Conservation (phyloP, 2,888 invertebrate species). For the Syrista parreyssii region DNA sequence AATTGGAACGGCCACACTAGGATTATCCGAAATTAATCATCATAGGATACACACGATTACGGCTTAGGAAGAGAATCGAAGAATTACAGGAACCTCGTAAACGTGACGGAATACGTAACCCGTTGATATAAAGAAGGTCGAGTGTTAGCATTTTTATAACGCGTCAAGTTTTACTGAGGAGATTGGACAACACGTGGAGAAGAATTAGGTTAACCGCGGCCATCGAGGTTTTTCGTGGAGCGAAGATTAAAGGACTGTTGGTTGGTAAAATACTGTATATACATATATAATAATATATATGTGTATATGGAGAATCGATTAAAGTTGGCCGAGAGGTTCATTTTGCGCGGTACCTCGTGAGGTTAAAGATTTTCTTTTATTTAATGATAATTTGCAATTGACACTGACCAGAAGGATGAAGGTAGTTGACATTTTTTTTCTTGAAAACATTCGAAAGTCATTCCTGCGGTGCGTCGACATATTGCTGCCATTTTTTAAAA, state of each 20-base stretch:
- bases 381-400: background rate
- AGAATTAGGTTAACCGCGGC: background rate
- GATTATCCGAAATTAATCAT: background rate
- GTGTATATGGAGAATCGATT: background rate
- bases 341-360: background rate
- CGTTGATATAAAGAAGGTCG: background rate
- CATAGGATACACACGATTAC: background rate
- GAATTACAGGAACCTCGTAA: background rate
- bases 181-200: background rate
- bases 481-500: background rate
- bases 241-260: background rate
- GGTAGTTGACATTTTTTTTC: background rate
- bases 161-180: background rate
- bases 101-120: background rate
- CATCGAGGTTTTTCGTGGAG: background rate
- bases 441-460: background rate
- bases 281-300: too few species aligned
- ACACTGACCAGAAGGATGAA: background rate
- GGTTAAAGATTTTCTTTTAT: background rate
- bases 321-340: background rate
- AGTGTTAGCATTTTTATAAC: background rate
- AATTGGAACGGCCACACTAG: background rate
- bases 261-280: too few species aligned
- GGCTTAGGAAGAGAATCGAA: background rate
- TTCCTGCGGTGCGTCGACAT: background rate